Evolutionary conservation across 2,797 vertebrate genomes (phyloP).

Genomic region (Melanotaenia trifasciata): DNA sequence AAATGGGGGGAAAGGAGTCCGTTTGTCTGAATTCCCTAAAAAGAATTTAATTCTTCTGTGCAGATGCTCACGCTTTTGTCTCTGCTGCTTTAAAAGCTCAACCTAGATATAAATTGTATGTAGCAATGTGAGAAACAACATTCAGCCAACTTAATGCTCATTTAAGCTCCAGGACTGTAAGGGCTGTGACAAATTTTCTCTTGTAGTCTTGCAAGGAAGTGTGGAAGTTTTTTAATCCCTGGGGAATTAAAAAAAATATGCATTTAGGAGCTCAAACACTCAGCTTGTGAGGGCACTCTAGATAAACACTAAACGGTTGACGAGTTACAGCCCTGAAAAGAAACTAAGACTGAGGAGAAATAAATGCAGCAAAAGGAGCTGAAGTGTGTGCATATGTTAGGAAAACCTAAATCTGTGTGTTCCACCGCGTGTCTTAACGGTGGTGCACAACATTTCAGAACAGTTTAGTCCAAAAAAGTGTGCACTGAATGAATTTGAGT

Average conservation of each 20-base stretch:
- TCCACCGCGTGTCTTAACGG: conserved; percentile 45
- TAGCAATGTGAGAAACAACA: conserved; percentile 55
- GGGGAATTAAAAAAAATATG: conserved; percentile 73
- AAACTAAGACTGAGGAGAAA: conserved; percentile 69
- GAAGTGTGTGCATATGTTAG: conserved; percentile 37
- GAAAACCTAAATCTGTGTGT: conserved; percentile 34
- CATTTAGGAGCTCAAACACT: conserved; percentile 74
- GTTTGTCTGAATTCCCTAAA: conserved; percentile 33
- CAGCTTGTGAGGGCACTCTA: conserved; percentile 54
- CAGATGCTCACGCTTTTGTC: conserved; percentile 45
- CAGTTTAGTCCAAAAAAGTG: conserved; percentile 56
- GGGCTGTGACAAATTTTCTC: conserved; percentile 64
- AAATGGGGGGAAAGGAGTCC: conserved; percentile 13
- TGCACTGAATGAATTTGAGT: conserved; percentile 17
- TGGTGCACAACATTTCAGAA: conserved; percentile 46
- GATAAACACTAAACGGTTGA: conserved; percentile 74
- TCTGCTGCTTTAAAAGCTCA: conserved; percentile 46
- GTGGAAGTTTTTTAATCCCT: conserved; percentile 72
- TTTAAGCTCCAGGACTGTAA: conserved; percentile 58
- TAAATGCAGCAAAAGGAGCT: conserved; percentile 53
- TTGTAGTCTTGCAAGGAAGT: conserved; percentile 56
- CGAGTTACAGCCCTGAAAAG: conserved; percentile 61
- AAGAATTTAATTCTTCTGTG: conserved; percentile 26
- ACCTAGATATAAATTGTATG: conserved; percentile 34
- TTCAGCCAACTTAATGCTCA: conserved; percentile 57